Conservation (phyloP, 2,797 vertebrate genomes). For the Podargus strigoides region DNA sequence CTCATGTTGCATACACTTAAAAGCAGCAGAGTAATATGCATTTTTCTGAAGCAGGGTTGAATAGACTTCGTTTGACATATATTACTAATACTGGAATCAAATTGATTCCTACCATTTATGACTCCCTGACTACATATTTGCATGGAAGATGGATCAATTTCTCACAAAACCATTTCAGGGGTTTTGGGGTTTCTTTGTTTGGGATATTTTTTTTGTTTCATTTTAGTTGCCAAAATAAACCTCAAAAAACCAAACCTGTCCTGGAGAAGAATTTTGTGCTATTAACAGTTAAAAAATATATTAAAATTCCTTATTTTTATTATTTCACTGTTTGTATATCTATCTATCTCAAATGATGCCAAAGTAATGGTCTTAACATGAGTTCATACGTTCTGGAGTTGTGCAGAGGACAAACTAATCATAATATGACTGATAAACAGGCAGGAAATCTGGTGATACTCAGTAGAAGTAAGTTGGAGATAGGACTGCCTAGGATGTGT, state of each 20-base stretch:
- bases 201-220: background rate
- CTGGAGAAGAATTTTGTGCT: background rate
- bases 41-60: background rate
- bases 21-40: background rate
- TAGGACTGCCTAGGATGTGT: background rate
- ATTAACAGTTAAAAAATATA: background rate
- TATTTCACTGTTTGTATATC: background rate
- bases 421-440: background rate
- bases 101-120: background rate
- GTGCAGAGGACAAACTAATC: background rate
- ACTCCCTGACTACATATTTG: background rate
- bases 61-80: background rate
- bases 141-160: background rate
- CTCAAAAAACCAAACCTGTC: background rate
- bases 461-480: background rate
- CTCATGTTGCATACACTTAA: background rate
- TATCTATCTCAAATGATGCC: background rate
- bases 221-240: background rate
- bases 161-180: background rate
- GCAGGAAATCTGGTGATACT: background rate
- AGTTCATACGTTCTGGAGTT: background rate
- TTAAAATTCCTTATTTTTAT: background rate
- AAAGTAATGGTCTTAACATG: background rate
- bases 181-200: background rate
- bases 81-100: background rate